phyloP scores from a whole-genome alignment of 2,113 vertebrate genomes.

The Paracanthobrama guichenoti region DNA sequence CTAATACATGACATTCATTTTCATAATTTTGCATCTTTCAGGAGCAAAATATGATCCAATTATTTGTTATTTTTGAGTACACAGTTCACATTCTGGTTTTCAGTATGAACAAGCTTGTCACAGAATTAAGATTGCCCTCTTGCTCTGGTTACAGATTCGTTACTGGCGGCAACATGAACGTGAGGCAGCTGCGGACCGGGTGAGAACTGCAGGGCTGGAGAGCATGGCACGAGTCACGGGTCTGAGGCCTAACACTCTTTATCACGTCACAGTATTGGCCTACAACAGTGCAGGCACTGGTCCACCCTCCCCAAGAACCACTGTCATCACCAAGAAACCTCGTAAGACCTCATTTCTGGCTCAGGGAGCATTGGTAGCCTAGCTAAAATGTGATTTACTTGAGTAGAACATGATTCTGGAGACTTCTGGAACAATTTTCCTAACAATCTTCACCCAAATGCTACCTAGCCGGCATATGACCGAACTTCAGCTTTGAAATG shows the following conservation, averaged over 20 bases:
- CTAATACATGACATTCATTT: not conserved
- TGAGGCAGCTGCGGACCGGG: slow-evolving; percentile 90
- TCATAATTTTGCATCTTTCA: not conserved
- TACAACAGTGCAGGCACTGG: slow-evolving; percentile 95
- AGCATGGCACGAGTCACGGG: slow-evolving; percentile 81
- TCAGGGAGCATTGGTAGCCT: not conserved
- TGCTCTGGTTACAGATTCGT: slow-evolving; percentile 79
- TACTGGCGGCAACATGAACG: slow-evolving; percentile 94
- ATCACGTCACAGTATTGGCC: slow-evolving; percentile 88
- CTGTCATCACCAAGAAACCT: slow-evolving; percentile 86
- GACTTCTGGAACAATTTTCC: not conserved
- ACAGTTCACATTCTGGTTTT: not conserved
- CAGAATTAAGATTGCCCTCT: not conserved
- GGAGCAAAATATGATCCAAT: not conserved
- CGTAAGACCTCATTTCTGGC: slow-evolving; percentile 72
- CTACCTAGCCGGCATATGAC: not conserved
- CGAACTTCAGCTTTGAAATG: not conserved
- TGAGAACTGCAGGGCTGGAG: slow-evolving; percentile 87
- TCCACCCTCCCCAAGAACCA: slow-evolving; percentile 83
- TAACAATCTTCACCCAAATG: not conserved
- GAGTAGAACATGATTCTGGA: not conserved
- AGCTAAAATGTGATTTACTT: not conserved
- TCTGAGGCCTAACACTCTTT: slow-evolving; percentile 88
- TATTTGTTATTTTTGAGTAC: not conserved
- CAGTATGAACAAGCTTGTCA: not conserved